phyloP scores from a whole-genome alignment of 2,113 vertebrate genomes.

The Seriola quinqueradiata region DNA sequence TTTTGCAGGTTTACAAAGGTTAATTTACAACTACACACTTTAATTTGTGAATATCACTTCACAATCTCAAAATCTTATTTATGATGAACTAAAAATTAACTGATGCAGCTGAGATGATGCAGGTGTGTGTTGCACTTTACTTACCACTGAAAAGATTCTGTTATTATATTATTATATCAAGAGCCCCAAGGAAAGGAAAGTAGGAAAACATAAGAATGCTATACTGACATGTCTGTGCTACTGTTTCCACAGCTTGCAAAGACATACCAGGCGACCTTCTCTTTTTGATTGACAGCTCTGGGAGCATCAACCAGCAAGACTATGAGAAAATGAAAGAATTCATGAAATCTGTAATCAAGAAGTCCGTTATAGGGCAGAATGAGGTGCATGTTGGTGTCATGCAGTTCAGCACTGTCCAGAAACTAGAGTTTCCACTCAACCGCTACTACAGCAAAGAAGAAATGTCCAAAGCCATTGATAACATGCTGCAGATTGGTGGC shows the following conservation, averaged over 20 bases:
- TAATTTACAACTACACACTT: too few species aligned
- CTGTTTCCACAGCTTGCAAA: slow-evolving; percentile 83
- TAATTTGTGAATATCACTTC: too few species aligned
- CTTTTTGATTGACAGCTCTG: slow-evolving; percentile 89
- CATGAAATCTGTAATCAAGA: slow-evolving; percentile 80
- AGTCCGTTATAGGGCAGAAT: slow-evolving; percentile 72
- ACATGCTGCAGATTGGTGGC: slow-evolving; percentile 78
- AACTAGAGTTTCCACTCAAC: slow-evolving; percentile 82
- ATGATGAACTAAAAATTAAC: not conserved
- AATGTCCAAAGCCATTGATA: slow-evolving; percentile 69
- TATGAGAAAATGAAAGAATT: slow-evolving; percentile 88
- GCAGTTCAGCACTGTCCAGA: slow-evolving; percentile 83
- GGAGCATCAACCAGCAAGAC: slow-evolving; percentile 79
- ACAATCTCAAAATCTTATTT: not conserved
- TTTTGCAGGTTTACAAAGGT: too few species aligned
- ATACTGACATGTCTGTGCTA: slow-evolving; percentile 6
- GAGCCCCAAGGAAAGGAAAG: too few species aligned
- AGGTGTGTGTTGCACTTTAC: not conserved
- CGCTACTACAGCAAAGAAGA: slow-evolving; percentile 56
- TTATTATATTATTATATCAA: too few species aligned
- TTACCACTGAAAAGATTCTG: not conserved
- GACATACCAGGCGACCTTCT: slow-evolving; percentile 85
- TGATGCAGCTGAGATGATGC: too few species aligned
- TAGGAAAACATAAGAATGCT: not conserved
- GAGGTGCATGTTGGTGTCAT: slow-evolving; percentile 86